Evolutionary conservation across 2,113 vertebrate genomes (phyloP), one percentile per base, ranked within the genome.

Genomic region (Pangasianodon hypophthalmus): DNA sequence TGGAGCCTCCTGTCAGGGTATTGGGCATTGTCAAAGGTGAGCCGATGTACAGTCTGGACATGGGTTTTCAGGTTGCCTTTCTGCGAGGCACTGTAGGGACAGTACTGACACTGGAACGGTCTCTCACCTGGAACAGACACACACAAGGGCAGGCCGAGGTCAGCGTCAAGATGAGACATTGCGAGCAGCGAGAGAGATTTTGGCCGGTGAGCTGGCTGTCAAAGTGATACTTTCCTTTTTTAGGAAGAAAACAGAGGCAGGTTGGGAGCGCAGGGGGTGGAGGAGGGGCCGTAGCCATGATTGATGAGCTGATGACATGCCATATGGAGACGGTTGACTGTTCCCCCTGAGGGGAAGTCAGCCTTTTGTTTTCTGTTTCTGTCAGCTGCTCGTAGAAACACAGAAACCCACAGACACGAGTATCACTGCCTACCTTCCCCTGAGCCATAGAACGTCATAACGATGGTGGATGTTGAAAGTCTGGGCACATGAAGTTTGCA

Each of bases 41-140:
- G 88, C 87, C 46, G 64, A 86, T 93, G 91, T 26, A 89, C 94
- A 87, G 46, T 92, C 80, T 90, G 95, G 79, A 91, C 89, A 82
- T 41, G 79, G 0, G 90, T 93, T 92, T 96, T 96, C 96, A 97
- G 94, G 96, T 97, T 95, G 96, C 97, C 97, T 97, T 97, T 94
- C 96, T 96, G 92, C 97, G 96, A 94, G 97, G 97, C 96, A 97
- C 97, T 94, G 96, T 97, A 94, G 96, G 97, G 90, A 95, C 92
- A 84, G 96, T 97, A 94, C 95, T 97, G 90, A 95, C 92, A 84
- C 96, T 91, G 92, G 96, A 94, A 94, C 91, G 97, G 95, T 97
- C 97, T 96, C 95, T 97, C 90, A 92, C 93, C 96, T 96, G 94
- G 88, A 92, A 92, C 90, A 84, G 73, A 92, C 85, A 92, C 85